Evolutionary conservation across 2,113 vertebrate species (phyloP).

Genomic region (Cephalopholis sonnerati): DNA sequence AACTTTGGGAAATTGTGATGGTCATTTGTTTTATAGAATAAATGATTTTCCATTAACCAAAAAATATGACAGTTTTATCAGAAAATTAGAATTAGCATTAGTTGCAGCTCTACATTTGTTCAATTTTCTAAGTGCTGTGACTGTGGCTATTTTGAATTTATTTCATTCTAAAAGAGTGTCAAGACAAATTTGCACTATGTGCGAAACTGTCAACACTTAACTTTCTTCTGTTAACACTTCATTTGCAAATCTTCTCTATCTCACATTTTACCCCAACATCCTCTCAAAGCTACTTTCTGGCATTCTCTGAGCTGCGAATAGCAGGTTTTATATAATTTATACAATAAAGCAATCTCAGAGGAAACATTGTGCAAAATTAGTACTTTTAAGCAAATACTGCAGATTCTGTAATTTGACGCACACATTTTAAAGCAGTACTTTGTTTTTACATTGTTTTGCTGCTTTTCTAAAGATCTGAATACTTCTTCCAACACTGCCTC

Average conservation of each 20-base stretch:
- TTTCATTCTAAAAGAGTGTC: neutral
- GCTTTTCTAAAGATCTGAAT: neutral
- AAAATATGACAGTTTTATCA: neutral
- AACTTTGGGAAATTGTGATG: neutral
- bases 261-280: neutral
- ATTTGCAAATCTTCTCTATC: slow-evolving; percentile 3
- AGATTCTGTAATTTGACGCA: neutral
- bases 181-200: neutral
- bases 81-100: neutral
- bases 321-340: slow-evolving; percentile 14
- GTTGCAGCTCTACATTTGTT: neutral
- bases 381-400: neutral
- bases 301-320: neutral
- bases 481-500: neutral
- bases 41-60: neutral
- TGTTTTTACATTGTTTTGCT: neutral
- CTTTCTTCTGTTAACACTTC: neutral
- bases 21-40: neutral
- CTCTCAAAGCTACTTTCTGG: slow-evolving; percentile 14
- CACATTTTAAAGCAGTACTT: neutral
- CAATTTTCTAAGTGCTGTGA: neutral
- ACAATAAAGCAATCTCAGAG: slow-evolving; percentile 14
- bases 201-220: neutral
- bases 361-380: slow-evolving; percentile 3
- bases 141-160: neutral